Evolutionary conservation across 2,888 invertebrate genomes (phyloP).

Genomic region (Hybos culiciformis): DNA sequence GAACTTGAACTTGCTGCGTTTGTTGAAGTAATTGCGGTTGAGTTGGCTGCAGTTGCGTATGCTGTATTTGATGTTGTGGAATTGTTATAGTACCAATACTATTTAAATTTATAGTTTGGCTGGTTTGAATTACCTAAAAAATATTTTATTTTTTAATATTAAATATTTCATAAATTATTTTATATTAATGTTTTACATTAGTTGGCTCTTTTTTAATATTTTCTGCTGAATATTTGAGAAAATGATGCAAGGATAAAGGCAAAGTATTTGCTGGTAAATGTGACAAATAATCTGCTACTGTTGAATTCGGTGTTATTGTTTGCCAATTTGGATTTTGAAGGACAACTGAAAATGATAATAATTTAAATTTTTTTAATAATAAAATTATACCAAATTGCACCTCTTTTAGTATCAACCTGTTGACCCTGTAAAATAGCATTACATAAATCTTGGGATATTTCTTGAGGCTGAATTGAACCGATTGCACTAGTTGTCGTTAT

Average conservation of each 20-base stretch:
- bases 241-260: constrained; percentile 68
- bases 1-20: constrained; percentile 21
- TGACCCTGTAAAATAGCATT: constrained; percentile 36
- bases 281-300: constrained; percentile 73
- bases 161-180: not conserved
- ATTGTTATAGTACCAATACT: constrained; percentile 9
- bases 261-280: constrained; percentile 59
- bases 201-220: constrained; percentile 59
- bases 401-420: constrained; percentile 28
- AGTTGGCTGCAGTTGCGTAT: constrained; percentile 20
- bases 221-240: constrained; percentile 68
- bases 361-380: too few relatives aligned
- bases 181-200: constrained; percentile 25
- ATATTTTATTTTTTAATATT: not conserved
- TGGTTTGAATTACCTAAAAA: not conserved
- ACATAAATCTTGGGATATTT: constrained; percentile 34
- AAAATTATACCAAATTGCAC: constrained; percentile 6
- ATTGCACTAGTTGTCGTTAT: constrained; percentile 19
- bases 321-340: constrained; percentile 37
- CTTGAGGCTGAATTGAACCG: constrained; percentile 28
- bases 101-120: not conserved
- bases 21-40: constrained; percentile 16
- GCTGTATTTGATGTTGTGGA: constrained; percentile 14
- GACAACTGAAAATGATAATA: constrained; percentile 17
- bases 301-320: constrained; percentile 51